Base-by-base conservation (phyloP, 2,888 invertebrate species). In the Spisula subtruncata region DNA sequence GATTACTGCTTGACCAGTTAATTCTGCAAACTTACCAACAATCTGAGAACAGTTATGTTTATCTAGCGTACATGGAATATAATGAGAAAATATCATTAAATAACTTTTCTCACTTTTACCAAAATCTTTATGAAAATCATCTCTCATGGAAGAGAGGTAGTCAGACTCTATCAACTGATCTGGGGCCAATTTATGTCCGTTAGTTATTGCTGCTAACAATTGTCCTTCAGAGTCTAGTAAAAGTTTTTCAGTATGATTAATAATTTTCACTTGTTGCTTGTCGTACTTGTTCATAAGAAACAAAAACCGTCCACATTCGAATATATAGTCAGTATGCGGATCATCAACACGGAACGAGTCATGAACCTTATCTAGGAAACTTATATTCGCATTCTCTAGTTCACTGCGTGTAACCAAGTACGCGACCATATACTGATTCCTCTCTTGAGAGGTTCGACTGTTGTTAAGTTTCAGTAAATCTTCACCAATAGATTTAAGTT, bases 191-290 rank as follows among this genome's bases (percentile, higher is more conserved):
- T n/a, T 66, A n/a, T n/a, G 10, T 10, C 25, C 60, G 5, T n/a
- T 66, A 51, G 16, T 12, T 66, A 66, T 66, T 0, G 60, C 25
- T 66, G 0, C n/a, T 25, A 66, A 25, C n/a, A 66, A n/a, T 25
- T 66, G 60, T n/a, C 10, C 25, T 12, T 66, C 10, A 10, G 60
- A n/a, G 60, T 66, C 60, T 25, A 66, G 25, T 10, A 66, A 66
- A n/a, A 66, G 25, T 25, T 66, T 66, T 66, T 66, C 60, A 25
- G 60, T 66, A n/a, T 66, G 60, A 25, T 66, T n/a, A 25, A 66
- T 66, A 66, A 20, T 25, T 66, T n/a, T 60, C n/a, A n/a, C 8
- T 25, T 25, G 6, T 25, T 25, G 60, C 12, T 25, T 66, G 60
- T 66, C 25, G n/a, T 66, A 66, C 25, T 10, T 0, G n/a, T 66